Conservation (phyloP, 2,797 vertebrate genomes). For the Protosalanx chinensis region DNA sequence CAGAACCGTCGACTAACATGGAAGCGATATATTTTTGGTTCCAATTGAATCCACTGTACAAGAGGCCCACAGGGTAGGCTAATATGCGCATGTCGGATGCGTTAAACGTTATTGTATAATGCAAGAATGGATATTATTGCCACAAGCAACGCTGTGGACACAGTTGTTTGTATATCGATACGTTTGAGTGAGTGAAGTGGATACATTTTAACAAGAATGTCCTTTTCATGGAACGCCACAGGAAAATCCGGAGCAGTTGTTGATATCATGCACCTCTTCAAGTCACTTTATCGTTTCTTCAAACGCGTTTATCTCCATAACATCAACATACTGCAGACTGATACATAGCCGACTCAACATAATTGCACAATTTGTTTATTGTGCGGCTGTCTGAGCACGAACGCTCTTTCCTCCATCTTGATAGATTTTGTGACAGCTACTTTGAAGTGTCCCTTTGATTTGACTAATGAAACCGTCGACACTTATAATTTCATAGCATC, state of each 20-base stretch:
- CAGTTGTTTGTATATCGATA: slow-evolving; percentile 6
- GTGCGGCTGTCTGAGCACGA: no score
- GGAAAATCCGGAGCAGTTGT: slow-evolving; percentile 33
- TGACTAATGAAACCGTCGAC: no score
- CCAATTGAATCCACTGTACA: neutral
- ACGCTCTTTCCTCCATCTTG: no score
- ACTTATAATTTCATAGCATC: no score
- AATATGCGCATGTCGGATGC: neutral
- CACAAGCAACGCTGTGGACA: neutral
- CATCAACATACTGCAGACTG: neutral
- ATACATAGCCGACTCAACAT: neutral
- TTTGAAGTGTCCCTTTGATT: no score
- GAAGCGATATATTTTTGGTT: slow-evolving; percentile 4
- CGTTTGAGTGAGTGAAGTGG: slow-evolving; percentile 3
- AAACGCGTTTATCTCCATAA: slow-evolving; percentile 5
- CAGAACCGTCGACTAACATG: neutral
- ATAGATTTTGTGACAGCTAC: no score
- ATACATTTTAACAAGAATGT: slow-evolving; percentile 34
- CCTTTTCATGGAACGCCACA: slow-evolving; percentile 48
- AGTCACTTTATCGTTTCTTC: slow-evolving; percentile 19
- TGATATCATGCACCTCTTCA: neutral
- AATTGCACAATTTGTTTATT: slow-evolving; percentile 11
- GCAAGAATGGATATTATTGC: neutral
- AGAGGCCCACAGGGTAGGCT: neutral
- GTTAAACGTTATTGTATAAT: neutral